Evolutionary conservation across 2,888 invertebrate species (phyloP).

Genomic region (Allacma fusca): DNA sequence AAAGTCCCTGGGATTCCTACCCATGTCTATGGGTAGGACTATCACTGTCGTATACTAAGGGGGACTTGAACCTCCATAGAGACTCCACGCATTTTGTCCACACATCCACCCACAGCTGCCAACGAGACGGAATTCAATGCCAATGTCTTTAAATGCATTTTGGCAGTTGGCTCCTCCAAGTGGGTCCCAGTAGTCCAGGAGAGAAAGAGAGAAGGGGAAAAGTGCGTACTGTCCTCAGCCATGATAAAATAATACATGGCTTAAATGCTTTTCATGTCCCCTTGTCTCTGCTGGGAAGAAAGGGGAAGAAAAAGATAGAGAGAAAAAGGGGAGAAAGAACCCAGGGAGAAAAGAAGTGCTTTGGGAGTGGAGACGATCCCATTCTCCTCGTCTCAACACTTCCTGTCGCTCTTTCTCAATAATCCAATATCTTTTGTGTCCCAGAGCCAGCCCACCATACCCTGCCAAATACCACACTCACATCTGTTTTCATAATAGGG

Average conservation of each 20-base stretch:
- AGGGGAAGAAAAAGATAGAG: background rate
- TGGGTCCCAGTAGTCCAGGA: no score
- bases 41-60: no score
- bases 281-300: background rate
- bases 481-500: no score
- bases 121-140: slow-evolving; percentile 7
- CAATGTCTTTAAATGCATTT: slow-evolving; percentile 12
- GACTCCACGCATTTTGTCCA: background rate
- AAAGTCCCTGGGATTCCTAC: no score
- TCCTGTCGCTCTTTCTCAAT: no score
- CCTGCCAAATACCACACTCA: no score
- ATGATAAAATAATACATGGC: slow-evolving; percentile 32
- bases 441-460: no score
- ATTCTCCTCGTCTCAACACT: no score
- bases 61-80: background rate
- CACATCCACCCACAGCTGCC: slow-evolving; percentile 4
- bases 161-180: slow-evolving; percentile 10
- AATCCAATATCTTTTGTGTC: no score
- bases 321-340: background rate
- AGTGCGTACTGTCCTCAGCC: background rate
- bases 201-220: slow-evolving; percentile 19
- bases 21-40: no score
- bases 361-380: background rate
- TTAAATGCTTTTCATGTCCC: slow-evolving; percentile 21
- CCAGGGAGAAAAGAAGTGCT: background rate